These are phyloP conservation scores for Neodiprion pinetum DNA, from an alignment of 1,140 invertebrate genomes.

Conservation along the genomic window DNA sequence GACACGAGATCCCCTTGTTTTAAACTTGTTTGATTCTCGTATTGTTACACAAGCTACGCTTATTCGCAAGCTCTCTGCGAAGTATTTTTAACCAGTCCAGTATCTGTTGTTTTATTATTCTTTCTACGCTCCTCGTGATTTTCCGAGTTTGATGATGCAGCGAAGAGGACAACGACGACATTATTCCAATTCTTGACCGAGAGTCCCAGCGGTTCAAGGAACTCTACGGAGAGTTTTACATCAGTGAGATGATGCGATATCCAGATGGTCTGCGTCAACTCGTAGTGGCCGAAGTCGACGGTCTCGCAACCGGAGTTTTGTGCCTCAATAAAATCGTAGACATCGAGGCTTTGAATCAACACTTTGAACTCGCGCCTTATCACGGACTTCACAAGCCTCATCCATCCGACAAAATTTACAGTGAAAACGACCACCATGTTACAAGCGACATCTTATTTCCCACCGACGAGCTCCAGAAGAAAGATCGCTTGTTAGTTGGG, in stretches of 20 bases:
- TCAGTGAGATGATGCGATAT: constrained; percentile 70
- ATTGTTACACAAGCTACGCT: too few species aligned
- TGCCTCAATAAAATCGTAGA: constrained; percentile 70
- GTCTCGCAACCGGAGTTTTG: constrained; percentile 67
- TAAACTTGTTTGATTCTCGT: too few species aligned
- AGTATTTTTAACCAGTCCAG: too few species aligned
- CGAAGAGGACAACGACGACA: constrained; percentile 78
- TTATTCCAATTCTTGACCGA: constrained; percentile 70
- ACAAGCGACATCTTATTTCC: neutral
- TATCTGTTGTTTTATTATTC: too few species aligned
- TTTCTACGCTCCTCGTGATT: neutral
- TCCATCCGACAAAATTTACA: constrained; percentile 13
- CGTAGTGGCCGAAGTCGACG: constrained; percentile 61
- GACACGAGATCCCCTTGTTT: neutral
- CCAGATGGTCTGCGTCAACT: constrained; percentile 43
- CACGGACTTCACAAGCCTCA: constrained; percentile 64
- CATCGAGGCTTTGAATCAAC: constrained; percentile 67
- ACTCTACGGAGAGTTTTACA: constrained; percentile 74
- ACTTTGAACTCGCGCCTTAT: constrained; percentile 73
- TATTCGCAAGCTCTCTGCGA: too few species aligned
- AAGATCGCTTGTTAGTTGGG: neutral
- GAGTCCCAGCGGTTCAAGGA: constrained; percentile 63
- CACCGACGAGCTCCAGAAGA: neutral
- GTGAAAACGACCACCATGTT: neutral
- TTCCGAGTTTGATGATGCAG: constrained; percentile 43